These are phyloP conservation scores for Apoda limacodes DNA, from an alignment of 2,888 invertebrate genomes.

Conservation along the genomic window DNA sequence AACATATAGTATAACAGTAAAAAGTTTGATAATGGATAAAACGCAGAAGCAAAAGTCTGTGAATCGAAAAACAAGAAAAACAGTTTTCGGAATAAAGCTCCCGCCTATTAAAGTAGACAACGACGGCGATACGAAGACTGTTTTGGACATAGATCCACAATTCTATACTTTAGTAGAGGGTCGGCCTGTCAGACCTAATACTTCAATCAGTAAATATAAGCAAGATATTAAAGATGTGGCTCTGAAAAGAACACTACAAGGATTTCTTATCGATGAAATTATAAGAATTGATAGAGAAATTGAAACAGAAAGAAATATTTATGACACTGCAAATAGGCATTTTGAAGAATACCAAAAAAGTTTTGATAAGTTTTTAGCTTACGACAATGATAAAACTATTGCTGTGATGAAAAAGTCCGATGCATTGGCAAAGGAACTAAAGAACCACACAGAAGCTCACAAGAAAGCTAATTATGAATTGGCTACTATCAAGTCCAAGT, in stretches of 20 bases:
- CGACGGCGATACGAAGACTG: constrained; percentile 48
- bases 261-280: constrained; percentile 53
- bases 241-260: constrained; percentile 43
- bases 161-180: constrained; percentile 72
- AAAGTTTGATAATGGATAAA: constrained; percentile 16
- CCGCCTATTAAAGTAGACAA: constrained; percentile 43
- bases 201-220: constrained; percentile 67
- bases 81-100: constrained; percentile 41
- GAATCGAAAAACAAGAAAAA: constrained; percentile 35
- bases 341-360: constrained; percentile 56
- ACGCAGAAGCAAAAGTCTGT: constrained; percentile 31
- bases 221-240: constrained; percentile 54
- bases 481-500: constrained; percentile 50
- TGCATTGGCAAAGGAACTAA: constrained; percentile 43
- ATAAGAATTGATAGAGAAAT: constrained; percentile 51
- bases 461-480: constrained; percentile 50
- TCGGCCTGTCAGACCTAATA: constrained; percentile 67
- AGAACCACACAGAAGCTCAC: constrained; percentile 46
- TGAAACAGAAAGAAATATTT: constrained; percentile 43
- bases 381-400: constrained; percentile 59
- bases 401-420: constrained; percentile 57
- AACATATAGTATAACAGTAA: background rate
- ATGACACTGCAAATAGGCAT: constrained; percentile 42
- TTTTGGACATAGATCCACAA: constrained; percentile 73
- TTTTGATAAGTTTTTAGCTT: constrained; percentile 57